A percentile compares a stretch with the other conserved stretches of the same genome.
These are phyloP conservation scores for Platichthys flesus DNA, from an alignment of 2,113 vertebrate genomes.

Conservation along the genomic window DNA sequence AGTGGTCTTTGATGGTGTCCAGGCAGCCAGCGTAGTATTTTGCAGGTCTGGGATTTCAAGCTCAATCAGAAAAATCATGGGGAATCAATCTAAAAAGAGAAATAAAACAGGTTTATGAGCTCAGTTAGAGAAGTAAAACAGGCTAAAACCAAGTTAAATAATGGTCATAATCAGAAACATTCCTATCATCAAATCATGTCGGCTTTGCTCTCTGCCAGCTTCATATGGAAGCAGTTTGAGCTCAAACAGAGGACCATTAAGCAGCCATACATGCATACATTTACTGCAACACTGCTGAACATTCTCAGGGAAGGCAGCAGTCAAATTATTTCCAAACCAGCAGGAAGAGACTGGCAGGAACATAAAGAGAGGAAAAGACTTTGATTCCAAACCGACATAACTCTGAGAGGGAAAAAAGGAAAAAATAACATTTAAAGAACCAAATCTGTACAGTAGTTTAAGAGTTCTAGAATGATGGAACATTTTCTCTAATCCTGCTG, in stretches of 20 bases:
- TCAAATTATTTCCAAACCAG: slow-evolving; percentile 33
- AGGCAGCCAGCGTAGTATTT: neutral
- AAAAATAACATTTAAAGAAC: neutral
- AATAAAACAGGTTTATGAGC: neutral
- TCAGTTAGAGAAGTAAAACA: neutral
- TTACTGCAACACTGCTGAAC: neutral
- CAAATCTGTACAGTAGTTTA: neutral
- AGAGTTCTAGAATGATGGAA: neutral
- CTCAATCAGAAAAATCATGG: neutral
- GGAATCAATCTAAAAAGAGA: neutral
- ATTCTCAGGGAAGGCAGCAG: neutral
- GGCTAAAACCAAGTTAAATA: neutral
- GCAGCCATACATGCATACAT: neutral
- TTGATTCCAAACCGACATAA: slow-evolving; percentile 37
- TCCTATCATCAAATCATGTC: slow-evolving; percentile 18
- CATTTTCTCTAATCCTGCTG: neutral
- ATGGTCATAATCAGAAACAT: slow-evolving; percentile 2
- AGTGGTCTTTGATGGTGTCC: neutral
- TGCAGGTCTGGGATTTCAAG: neutral
- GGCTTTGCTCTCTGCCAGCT: slow-evolving; percentile 2
- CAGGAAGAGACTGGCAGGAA: slow-evolving; percentile 24
- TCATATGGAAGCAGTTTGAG: slow-evolving; percentile 39
- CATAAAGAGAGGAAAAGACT: slow-evolving; percentile 21
- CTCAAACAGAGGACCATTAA: neutral
- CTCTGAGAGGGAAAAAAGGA: neutral